Evolutionary conservation across 2,113 vertebrate genomes (phyloP).

Genomic region (Elephas maximus): DNA sequence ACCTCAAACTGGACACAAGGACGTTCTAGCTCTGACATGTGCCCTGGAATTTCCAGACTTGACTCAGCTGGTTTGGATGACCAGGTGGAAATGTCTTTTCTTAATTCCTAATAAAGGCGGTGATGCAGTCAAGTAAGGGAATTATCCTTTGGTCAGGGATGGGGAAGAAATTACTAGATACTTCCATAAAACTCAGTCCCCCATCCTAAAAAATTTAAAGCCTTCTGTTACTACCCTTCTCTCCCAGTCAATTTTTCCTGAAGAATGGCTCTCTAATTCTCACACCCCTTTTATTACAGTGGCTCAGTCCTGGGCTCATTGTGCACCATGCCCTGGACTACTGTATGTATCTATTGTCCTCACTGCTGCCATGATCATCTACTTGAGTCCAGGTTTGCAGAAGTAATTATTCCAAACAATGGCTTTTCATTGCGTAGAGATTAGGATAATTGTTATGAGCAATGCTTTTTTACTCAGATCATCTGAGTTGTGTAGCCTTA

Average conservation of each 20-base stretch:
- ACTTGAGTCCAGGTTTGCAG: neutral
- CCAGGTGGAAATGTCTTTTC: neutral
- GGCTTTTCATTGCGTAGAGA: neutral
- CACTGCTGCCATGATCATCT: neutral
- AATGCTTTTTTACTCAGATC: neutral
- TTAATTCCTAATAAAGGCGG: neutral
- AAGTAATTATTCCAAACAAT: neutral
- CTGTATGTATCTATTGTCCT: neutral
- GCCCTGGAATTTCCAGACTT: neutral
- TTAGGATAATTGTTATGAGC: neutral
- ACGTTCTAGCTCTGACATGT: neutral
- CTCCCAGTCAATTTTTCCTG: neutral
- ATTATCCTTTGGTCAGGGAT: neutral
- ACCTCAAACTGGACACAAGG: neutral
- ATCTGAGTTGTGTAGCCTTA: neutral
- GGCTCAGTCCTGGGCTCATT: rapidly evolving
- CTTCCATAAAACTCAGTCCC: neutral
- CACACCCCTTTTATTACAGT: neutral
- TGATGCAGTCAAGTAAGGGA: neutral
- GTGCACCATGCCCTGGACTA: rapidly evolving
- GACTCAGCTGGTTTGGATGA: neutral
- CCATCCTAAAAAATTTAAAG: neutral
- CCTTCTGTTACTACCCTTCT: neutral
- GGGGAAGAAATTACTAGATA: neutral
- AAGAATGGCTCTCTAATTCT: neutral